phyloP scores from a whole-genome alignment of 1,140 invertebrate species.

The Zaprionus africanus region DNA sequence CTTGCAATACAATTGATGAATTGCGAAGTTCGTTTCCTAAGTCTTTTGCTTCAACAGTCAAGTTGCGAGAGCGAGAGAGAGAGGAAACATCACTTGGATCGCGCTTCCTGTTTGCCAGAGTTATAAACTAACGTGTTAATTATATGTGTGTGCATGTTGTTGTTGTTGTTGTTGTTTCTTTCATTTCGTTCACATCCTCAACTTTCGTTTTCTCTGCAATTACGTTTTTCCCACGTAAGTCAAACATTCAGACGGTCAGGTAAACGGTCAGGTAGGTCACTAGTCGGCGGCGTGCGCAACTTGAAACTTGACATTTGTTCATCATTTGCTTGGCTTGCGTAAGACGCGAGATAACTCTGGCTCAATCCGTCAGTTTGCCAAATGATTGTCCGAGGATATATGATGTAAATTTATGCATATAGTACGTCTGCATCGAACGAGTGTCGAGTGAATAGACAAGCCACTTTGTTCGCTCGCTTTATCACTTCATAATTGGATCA shows the following conservation, averaged over 20 bases:
- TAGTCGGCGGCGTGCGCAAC: background rate
- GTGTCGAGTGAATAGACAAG: background rate
- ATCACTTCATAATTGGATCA: conserved; percentile 23
- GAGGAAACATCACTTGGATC: conserved; percentile 5
- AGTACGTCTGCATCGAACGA: background rate
- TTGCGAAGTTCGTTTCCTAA: conserved; percentile 63
- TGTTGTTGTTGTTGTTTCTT: conserved; percentile 10
- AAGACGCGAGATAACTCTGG: conserved; percentile 34
- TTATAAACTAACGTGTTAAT: conserved; percentile 12
- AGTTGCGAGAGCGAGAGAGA: background rate
- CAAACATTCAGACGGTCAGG: background rate
- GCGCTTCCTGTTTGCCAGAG: conserved; percentile 28
- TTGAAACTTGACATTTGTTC: conserved; percentile 63
- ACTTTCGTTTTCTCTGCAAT: conserved; percentile 56
- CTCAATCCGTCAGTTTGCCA: conserved; percentile 25
- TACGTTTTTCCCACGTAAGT: conserved; percentile 47
- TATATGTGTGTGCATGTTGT: conserved; percentile 29
- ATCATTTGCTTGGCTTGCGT: conserved; percentile 45
- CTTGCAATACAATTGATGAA: conserved; percentile 16
- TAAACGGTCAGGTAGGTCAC: conserved; percentile 12
- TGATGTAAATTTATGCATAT: conserved; percentile 26
- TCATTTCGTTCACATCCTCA: conserved; percentile 22
- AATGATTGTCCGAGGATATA: conserved; percentile 29
- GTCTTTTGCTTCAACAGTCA: conserved; percentile 64
- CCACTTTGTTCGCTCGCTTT: conserved; percentile 5